These are phyloP conservation scores for Diarsia rubi DNA, from an alignment of 2,888 invertebrate species.

Conservation along the genomic window DNA sequence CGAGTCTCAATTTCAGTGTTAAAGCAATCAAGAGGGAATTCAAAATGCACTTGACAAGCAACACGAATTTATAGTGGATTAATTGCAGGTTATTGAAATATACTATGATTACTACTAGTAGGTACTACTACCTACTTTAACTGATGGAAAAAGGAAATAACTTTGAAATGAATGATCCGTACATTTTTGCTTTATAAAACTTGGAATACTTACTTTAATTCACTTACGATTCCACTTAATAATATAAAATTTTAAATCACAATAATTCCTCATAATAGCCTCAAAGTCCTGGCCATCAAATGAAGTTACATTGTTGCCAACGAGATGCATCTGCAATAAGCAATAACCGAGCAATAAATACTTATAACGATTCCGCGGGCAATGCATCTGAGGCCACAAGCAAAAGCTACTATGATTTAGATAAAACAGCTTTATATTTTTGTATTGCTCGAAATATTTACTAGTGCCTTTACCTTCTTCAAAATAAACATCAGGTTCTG, in stretches of 20 bases:
- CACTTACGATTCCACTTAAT: background rate
- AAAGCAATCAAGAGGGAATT: slow-evolving; percentile 40
- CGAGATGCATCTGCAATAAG: slow-evolving; percentile 49
- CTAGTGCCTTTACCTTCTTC: background rate
- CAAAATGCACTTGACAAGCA: slow-evolving; percentile 35
- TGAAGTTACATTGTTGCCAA: slow-evolving; percentile 37
- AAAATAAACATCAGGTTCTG: slow-evolving; percentile 14
- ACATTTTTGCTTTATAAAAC: background rate
- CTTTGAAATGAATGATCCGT: background rate
- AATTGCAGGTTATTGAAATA: slow-evolving; percentile 24
- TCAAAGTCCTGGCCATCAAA: slow-evolving; percentile 21
- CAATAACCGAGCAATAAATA: slow-evolving; percentile 51
- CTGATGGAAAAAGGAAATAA: background rate
- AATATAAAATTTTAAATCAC: background rate
- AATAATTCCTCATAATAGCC: slow-evolving; percentile 5
- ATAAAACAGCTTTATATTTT: slow-evolving; percentile 29
- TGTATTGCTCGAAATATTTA: background rate
- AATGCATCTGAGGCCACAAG: slow-evolving; percentile 35
- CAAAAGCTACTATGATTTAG: slow-evolving; percentile 31
- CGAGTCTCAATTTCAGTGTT: slow-evolving; percentile 35
- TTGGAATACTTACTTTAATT: background rate
- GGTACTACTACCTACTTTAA: background rate
- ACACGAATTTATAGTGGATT: slow-evolving; percentile 29
- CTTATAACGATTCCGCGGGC: slow-evolving; percentile 49
- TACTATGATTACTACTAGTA: slow-evolving; percentile 11